Conservation (phyloP, 2,888 invertebrate species). For the Luffia ferchaultella region DNA sequence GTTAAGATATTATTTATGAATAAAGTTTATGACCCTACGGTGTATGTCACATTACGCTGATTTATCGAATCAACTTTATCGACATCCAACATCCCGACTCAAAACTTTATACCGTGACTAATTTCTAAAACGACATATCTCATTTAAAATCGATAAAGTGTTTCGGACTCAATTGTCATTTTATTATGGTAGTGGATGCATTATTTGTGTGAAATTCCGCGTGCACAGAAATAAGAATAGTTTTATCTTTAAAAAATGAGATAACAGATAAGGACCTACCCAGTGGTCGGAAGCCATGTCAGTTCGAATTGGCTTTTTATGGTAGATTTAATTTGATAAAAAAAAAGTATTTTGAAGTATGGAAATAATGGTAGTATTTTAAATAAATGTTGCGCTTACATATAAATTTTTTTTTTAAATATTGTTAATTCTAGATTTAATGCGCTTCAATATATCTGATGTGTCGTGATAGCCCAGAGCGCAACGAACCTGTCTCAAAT, state of each 20-base stretch:
- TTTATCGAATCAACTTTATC: constrained; percentile 52
- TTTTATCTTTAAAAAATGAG: constrained; percentile 49
- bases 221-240: constrained; percentile 24
- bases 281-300: neutral
- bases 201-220: constrained; percentile 16
- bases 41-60: constrained; percentile 32
- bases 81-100: constrained; percentile 26
- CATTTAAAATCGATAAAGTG: neutral
- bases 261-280: constrained; percentile 35
- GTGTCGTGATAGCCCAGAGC: no score
- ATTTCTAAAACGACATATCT: neutral
- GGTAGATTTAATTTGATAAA: no score
- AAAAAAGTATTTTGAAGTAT: no score
- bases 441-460: no score
- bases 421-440: no score
- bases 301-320: neutral
- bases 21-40: constrained; percentile 26
- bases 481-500: no score
- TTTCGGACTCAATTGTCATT: neutral
- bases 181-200: neutral
- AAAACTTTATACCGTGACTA: neutral
- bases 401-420: no score
- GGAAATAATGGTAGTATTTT: no score
- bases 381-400: no score
- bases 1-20: constrained; percentile 28